These are phyloP conservation scores for Chamaetylas fuelleborni DNA, from an alignment of 2,113 vertebrate species.

Conservation along the genomic window DNA sequence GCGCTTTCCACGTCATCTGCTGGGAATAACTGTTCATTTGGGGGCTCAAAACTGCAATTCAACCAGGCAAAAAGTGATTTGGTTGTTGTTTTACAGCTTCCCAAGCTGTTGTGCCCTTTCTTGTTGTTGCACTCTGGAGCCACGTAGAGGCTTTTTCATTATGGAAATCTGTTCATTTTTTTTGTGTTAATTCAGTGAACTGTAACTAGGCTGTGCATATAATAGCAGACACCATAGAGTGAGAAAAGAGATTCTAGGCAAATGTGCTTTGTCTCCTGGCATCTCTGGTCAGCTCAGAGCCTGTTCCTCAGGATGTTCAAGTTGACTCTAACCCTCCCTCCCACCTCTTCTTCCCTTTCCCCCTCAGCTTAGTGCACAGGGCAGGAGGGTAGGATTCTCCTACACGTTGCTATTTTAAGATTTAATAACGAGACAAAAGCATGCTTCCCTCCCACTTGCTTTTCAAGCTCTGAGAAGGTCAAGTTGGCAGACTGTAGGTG, in stretches of 20 bases:
- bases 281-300: neutral
- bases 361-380: neutral
- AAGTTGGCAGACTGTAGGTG: constrained; percentile 18
- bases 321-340: neutral
- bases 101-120: neutral
- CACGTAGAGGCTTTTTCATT: neutral
- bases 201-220: neutral
- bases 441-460: constrained; percentile 19
- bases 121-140: neutral
- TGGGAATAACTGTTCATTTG: neutral
- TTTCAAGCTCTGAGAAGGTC: constrained; percentile 27
- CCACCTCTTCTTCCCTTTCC: neutral
- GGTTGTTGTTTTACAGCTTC: neutral
- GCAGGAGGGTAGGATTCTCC: constrained; percentile 15
- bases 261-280: neutral
- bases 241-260: neutral
- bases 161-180: neutral
- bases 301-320: neutral
- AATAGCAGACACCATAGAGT: neutral
- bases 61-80: neutral
- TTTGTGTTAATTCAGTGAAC: constrained; percentile 33
- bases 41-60: neutral
- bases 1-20: neutral
- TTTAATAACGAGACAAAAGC: constrained; percentile 23
- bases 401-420: constrained; percentile 40